Evolutionary conservation across 2,113 vertebrate species (phyloP).

Genomic region (Eulemur rufifrons): DNA sequence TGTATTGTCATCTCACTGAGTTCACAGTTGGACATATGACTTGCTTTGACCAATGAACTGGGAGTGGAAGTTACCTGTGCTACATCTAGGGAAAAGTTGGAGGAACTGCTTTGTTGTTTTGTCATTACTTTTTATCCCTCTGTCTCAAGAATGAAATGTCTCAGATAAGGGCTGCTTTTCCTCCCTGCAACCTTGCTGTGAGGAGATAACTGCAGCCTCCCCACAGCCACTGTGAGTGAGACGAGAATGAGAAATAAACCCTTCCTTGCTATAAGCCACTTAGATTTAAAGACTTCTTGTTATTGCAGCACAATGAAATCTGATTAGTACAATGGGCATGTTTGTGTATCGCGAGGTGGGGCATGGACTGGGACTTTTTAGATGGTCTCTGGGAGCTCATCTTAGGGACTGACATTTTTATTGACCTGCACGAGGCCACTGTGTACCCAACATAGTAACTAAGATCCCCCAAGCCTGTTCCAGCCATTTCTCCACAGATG

Average conservation of each 20-base stretch:
- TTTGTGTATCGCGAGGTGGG: not conserved
- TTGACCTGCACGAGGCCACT: not conserved
- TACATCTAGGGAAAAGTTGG: not conserved
- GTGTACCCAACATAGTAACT: not conserved
- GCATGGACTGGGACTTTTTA: not conserved
- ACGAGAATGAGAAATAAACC: not conserved
- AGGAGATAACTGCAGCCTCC: not conserved
- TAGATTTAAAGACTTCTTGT: not conserved
- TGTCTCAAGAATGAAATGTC: not conserved
- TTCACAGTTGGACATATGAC: not conserved
- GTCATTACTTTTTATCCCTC: not conserved
- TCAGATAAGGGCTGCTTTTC: not conserved
- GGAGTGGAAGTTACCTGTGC: not conserved
- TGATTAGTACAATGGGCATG: not conserved
- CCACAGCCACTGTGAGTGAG: not conserved
- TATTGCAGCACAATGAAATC: not conserved
- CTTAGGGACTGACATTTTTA: not conserved
- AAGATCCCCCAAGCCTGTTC: not conserved
- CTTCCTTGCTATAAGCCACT: not conserved
- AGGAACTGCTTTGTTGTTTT: not conserved
- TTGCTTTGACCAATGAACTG: not conserved
- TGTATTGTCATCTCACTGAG: not conserved
- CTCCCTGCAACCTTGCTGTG: not conserved
- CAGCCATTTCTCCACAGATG: not conserved
- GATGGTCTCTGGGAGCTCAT: not conserved